Evolutionary conservation across 2,113 vertebrate genomes (phyloP).

Genomic region (Phocoena sinus): DNA sequence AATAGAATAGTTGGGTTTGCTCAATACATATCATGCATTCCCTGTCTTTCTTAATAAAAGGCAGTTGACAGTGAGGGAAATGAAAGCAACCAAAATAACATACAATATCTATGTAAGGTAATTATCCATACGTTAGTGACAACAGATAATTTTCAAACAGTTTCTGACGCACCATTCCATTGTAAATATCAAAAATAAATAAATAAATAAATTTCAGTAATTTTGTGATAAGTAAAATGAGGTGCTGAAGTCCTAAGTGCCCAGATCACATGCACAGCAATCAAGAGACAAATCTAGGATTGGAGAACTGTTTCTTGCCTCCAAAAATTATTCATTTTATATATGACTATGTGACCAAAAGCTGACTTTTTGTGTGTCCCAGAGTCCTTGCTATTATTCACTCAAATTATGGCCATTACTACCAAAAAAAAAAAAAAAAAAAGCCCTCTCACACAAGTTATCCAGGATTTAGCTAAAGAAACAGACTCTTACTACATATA

Average conservation of each 20-base stretch:
- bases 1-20: neutral
- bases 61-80: neutral
- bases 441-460: neutral
- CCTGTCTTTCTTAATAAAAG: neutral
- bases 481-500: neutral
- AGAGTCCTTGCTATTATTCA: neutral
- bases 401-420: neutral
- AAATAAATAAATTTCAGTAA: neutral
- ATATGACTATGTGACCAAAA: neutral
- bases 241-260: neutral
- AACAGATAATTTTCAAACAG: neutral
- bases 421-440: neutral
- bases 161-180: neutral
- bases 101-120: neutral
- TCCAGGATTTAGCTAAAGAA: neutral
- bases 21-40: neutral
- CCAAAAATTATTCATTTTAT: neutral
- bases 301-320: neutral
- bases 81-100: neutral
- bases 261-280: too few species aligned
- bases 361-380: neutral
- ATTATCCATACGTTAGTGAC: neutral
- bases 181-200: neutral
- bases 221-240: neutral
- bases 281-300: neutral